Conservation (phyloP, 2,113 vertebrate species). For the Nothoprocta perdicaria region DNA sequence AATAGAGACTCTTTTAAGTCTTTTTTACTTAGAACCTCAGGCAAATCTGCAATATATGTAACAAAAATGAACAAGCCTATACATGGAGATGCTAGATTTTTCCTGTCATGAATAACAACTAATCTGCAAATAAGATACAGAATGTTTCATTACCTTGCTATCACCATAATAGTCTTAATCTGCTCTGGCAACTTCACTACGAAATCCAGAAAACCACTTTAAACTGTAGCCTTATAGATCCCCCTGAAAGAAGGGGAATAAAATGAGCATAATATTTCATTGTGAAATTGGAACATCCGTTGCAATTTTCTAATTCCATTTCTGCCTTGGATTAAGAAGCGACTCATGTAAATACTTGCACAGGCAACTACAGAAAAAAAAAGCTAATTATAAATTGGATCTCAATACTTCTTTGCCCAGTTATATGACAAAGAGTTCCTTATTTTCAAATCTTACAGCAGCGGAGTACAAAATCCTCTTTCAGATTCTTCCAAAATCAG, state of each 20-base stretch:
- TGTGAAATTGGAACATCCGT: not conserved
- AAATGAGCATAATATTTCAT: slow-evolving; percentile 33
- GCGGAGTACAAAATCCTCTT: slow-evolving; percentile 6
- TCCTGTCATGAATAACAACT: slow-evolving; percentile 36
- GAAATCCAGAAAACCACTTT: slow-evolving; percentile 52
- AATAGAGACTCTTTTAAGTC: not conserved
- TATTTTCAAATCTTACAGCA: slow-evolving; percentile 29
- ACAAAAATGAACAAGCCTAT: slow-evolving; percentile 33
- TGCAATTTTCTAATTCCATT: slow-evolving; percentile 28
- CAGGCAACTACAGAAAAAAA: not conserved
- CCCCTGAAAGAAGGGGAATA: not conserved
- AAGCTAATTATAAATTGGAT: slow-evolving; percentile 11
- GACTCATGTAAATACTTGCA: not conserved
- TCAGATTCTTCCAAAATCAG: not conserved
- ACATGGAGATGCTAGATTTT: slow-evolving; percentile 30
- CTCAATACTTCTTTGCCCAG: not conserved
- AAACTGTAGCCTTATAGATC: slow-evolving; percentile 28
- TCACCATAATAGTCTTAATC: slow-evolving; percentile 34
- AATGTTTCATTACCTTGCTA: slow-evolving; percentile 34
- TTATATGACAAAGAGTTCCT: slow-evolving; percentile 13
- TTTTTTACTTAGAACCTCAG: slow-evolving; percentile 19
- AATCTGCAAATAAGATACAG: slow-evolving; percentile 52
- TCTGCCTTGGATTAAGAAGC: not conserved
- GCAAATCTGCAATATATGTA: not conserved
- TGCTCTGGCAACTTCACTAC: slow-evolving; percentile 19